Conservation (phyloP, 2,113 vertebrate species). For the Gila orcuttii region DNA sequence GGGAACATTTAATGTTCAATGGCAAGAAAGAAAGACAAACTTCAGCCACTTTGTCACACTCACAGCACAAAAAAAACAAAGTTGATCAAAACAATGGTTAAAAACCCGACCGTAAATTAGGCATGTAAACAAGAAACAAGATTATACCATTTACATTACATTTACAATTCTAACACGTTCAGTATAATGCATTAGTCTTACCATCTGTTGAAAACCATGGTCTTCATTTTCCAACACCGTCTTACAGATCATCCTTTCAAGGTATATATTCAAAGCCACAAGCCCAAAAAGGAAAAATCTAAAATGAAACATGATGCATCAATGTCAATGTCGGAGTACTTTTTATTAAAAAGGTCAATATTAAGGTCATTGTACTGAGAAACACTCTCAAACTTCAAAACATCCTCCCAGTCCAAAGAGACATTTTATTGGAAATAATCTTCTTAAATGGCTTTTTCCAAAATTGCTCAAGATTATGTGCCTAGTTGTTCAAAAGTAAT, state of each 20-base stretch:
- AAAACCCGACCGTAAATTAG: too few species aligned
- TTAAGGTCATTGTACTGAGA: not conserved
- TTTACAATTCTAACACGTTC: too few species aligned
- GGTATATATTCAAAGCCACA: conserved; percentile 76
- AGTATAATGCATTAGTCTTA: conserved; percentile 52
- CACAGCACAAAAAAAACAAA: too few species aligned
- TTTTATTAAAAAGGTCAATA: not conserved
- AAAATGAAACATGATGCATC: conserved; percentile 22
- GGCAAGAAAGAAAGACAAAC: too few species aligned
- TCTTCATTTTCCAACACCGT: conserved; percentile 64
- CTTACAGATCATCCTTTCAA: conserved; percentile 75
- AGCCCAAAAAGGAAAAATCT: conserved; percentile 73
- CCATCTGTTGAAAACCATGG: conserved; percentile 74
- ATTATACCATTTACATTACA: too few species aligned
- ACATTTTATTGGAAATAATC: not conserved
- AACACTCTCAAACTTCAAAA: not conserved
- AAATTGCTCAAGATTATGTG: not conserved
- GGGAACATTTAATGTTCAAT: too few species aligned
- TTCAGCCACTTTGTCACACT: too few species aligned
- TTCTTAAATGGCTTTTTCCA: not conserved
- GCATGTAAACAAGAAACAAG: too few species aligned
- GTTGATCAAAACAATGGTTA: too few species aligned
- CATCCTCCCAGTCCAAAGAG: too few species aligned
- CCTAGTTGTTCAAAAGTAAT: too few species aligned
- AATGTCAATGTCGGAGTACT: not conserved